Base-by-base conservation (phyloP, 2,888 invertebrate genomes). In the Lottia scabra region DNA sequence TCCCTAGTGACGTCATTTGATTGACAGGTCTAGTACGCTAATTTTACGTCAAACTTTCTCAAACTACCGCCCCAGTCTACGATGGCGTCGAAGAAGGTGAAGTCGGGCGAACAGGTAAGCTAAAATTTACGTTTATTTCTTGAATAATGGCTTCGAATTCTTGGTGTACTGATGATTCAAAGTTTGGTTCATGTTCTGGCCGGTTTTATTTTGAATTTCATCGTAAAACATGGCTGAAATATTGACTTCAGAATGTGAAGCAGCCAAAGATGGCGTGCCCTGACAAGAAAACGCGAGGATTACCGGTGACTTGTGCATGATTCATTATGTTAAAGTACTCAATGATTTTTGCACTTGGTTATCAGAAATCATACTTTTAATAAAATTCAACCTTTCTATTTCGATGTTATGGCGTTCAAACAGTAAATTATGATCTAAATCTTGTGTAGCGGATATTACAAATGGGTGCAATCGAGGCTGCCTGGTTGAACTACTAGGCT, bases 71-170 rank as follows among this genome's bases (percentile, higher is more conserved):
- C 77, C 70, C 75, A 78, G 74, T 78, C 71, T 67, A 80, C 80
- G 77, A 81, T 81, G 81, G 81, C 81, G 81, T 81, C 81, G 71
- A 81, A 78, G 75, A 81, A 80, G 80, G 78, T 80, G 75, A 80
- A 78, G 71, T 75, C 80, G 72, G 72, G 74, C 56, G 76, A 80
- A 76, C 78, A 81, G 81, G 82, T 82, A 77, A 80, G 72, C 56
- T 56, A 56, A 56, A 56, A 19, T 56, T 23, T 56, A 56, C 56
- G 19, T 23, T 56, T 10, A 23, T 56, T 56, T 23, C 56, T 19
- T 23, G 19, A 23, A 23, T 10, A 56, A 56, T 38, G 38, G 38
- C 38, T 38, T 38, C 16, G 26, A 43, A 26, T 16, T 23, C 5
- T 10, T 6, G 16, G 64, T 23, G 48, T 67, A 48, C n/a, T 67